Evolutionary conservation across 2,113 vertebrate genomes (phyloP).

Genomic region (Rutilus rutilus): DNA sequence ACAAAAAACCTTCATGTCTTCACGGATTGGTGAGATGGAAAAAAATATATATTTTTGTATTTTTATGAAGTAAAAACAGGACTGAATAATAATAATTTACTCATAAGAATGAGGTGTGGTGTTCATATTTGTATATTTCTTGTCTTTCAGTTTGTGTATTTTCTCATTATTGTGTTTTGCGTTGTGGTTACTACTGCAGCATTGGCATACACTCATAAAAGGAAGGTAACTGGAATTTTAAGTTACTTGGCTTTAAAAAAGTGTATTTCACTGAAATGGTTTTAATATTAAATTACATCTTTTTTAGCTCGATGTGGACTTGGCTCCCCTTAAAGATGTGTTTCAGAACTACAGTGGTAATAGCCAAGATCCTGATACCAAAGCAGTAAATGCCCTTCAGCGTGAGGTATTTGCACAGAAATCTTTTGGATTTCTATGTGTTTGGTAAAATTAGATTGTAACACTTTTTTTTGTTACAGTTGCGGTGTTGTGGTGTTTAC

Average conservation of each 20-base stretch:
- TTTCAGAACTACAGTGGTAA: slow-evolving; percentile 68
- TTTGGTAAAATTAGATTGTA: background rate
- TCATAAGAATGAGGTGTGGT: background rate
- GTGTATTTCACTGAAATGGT: background rate
- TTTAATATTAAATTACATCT: background rate
- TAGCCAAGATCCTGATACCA: slow-evolving; percentile 56
- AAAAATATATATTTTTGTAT: background rate
- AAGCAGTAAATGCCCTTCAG: slow-evolving; percentile 60
- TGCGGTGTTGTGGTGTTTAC: slow-evolving; percentile 69
- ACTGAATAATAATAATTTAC: background rate
- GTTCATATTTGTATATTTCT: background rate
- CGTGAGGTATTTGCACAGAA: slow-evolving; percentile 51
- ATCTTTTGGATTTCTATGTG: background rate
- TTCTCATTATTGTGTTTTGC: slow-evolving; percentile 66
- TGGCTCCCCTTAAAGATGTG: slow-evolving; percentile 57
- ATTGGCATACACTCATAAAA: slow-evolving; percentile 60
- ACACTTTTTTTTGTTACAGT: slow-evolving; percentile 40
- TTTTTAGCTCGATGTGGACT: slow-evolving; percentile 63
- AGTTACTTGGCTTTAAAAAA: background rate
- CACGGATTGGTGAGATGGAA: slow-evolving; percentile 48
- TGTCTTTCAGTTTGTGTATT: slow-evolving; percentile 66
- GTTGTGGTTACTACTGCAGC: slow-evolving; percentile 60
- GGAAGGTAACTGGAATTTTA: slow-evolving; percentile 52
- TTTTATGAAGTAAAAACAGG: background rate
- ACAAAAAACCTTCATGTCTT: slow-evolving; percentile 52